These are phyloP conservation scores for Spilarctia lutea DNA, from an alignment of 2,888 invertebrate genomes.

Conservation along the genomic window DNA sequence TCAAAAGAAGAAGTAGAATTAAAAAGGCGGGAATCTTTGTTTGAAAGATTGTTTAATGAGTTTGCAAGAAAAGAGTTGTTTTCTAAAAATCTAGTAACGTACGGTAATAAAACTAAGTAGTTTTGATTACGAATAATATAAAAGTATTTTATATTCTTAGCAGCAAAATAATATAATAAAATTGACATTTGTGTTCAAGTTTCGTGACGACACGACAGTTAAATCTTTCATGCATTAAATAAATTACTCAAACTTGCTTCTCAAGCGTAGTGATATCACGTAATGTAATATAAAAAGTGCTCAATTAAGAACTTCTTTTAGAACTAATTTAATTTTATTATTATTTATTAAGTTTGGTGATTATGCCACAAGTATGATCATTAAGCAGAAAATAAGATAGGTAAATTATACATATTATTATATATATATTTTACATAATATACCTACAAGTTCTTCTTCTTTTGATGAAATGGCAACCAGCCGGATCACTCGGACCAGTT, in stretches of 20 bases:
- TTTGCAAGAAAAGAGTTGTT: not conserved
- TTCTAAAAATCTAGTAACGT: not conserved
- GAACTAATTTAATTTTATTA: not conserved
- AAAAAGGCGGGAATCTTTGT: not conserved
- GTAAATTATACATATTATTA: too few relatives aligned
- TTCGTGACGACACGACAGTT: slow-evolving; percentile 2
- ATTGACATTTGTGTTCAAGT: not conserved
- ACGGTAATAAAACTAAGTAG: not conserved
- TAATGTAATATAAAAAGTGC: not conserved
- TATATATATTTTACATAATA: too few relatives aligned
- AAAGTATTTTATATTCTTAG: not conserved
- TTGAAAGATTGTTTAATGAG: not conserved
- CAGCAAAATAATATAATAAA: not conserved
- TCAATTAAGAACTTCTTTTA: slow-evolving; percentile 1
- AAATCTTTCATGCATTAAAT: slow-evolving; percentile 7
- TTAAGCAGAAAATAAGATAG: not conserved
- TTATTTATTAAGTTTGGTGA: not conserved
- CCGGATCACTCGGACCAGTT: too few relatives aligned
- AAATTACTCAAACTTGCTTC: not conserved
- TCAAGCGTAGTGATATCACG: not conserved
- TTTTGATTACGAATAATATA: not conserved
- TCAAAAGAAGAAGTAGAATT: too few relatives aligned
- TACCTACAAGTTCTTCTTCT: too few relatives aligned
- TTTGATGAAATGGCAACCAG: too few relatives aligned
- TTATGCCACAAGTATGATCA: not conserved